Percentiles rank a stretch among this genome's conserved stretches.
phyloP scores from a whole-genome alignment of 1,140 invertebrate species.

The Lepidotrigona ventralis region DNA sequence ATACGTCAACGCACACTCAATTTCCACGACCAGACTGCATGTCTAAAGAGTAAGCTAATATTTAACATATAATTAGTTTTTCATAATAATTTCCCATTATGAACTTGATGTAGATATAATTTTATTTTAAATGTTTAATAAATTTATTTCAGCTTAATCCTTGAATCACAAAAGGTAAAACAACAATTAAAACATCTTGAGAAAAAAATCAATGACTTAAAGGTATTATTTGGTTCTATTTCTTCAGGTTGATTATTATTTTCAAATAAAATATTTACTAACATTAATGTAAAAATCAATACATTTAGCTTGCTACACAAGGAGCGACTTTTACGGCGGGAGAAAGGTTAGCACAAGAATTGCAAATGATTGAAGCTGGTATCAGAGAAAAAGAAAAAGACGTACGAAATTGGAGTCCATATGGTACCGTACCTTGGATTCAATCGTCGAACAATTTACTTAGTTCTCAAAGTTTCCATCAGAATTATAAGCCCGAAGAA shows the following conservation, averaged over 20 bases:
- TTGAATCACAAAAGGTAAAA: conserved; percentile 84
- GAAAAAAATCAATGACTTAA: conserved; percentile 84
- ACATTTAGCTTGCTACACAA: conserved; percentile 77
- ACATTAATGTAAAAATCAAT: conserved; percentile 8
- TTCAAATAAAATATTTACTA: background rate
- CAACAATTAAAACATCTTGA: conserved; percentile 84
- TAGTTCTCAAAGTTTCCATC: conserved; percentile 70
- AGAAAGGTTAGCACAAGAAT: conserved; percentile 83
- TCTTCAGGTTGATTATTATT: background rate
- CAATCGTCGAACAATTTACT: conserved; percentile 72
- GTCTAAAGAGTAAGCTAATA: conserved; percentile 77
- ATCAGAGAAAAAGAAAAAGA: conserved; percentile 85
- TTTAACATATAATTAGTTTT: conserved; percentile 26
- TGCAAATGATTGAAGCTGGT: conserved; percentile 85
- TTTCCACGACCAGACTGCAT: conserved; percentile 72
- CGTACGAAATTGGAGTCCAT: conserved; percentile 80
- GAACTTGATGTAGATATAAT: background rate
- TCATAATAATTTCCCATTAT: background rate
- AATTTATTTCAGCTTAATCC: conserved; percentile 77
- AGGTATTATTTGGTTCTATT: conserved; percentile 73
- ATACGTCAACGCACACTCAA: conserved; percentile 67
- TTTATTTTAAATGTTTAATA: background rate
- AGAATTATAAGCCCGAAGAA: conserved; percentile 72
- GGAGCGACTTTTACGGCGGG: conserved; percentile 80
- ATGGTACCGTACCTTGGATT: conserved; percentile 73